Base-by-base conservation (phyloP, 2,888 invertebrate genomes). In the Stomorhina lunata region DNA sequence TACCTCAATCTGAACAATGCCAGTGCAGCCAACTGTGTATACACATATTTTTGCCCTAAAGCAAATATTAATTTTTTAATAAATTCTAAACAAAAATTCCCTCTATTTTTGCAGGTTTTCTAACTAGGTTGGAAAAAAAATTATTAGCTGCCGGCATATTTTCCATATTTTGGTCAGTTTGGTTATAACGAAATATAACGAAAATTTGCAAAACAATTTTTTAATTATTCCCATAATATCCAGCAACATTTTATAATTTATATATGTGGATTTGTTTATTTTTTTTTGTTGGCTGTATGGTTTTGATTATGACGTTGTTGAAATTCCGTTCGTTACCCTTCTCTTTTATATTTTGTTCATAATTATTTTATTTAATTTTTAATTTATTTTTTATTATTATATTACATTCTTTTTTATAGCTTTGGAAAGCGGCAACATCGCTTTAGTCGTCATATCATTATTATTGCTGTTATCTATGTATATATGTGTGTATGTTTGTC, bases 151-250 rank as follows among this genome's bases (percentile, higher is more conserved):
- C 50, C 34, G 9, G 32, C 34, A 50, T 25, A 17, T 63, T 63
- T 45, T 63, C 20, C 34, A 50, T 25, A 17, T 63, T 63, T 45
- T 63, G 45, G 29, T 20, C 20, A 45, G n/a, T n/a, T 45, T 63
- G 63, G 12, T 43, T n/a, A n/a, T n/a, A 43, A 32, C 5, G 10
- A 63, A 63, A 32, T 29, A 5, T 20, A 43, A 63, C 9, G 50
- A 29, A 63, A 63, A 4, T 10, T 27, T 45, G 2, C 40, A 63
- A 63, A 45, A 15, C 15, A 29, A 15, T 29, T 9, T 6, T 32
- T 27, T 17, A 55, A 55, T 29, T 29, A 29, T 5, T 29, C 1
- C 9, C 29, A 5, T 29, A n/a, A n/a, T n/a, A n/a, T n/a, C n/a
- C n/a, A 15, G 53, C 53, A 29, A 9, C 15, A 27, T 17, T n/a